Evolutionary conservation across 2,797 vertebrate species (phyloP).

Genomic region (Anguilla anguilla): DNA sequence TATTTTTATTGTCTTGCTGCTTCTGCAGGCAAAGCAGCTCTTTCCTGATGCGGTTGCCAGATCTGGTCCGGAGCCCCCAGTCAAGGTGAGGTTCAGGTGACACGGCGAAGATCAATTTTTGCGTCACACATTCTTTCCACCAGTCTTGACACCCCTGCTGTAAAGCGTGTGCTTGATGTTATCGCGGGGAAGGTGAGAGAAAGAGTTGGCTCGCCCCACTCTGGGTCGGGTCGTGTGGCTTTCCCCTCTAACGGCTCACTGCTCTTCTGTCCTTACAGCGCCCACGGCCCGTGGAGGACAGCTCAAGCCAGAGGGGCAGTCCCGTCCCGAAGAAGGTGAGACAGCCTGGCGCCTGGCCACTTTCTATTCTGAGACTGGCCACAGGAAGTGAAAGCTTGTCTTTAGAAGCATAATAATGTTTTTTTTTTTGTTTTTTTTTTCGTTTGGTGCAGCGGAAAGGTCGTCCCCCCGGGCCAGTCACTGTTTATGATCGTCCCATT

Average conservation of each 20-base stretch:
- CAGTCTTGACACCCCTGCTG: neutral
- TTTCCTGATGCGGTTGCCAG: constrained; percentile 80
- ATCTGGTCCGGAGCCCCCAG: constrained; percentile 70
- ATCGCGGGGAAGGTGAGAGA: neutral
- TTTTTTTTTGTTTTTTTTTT: neutral
- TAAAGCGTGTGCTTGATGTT: neutral
- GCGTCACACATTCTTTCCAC: neutral
- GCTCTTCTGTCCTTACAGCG: constrained; percentile 67
- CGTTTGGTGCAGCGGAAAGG: constrained; percentile 83
- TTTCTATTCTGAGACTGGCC: neutral
- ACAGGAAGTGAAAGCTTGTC: neutral
- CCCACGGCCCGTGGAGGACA: constrained; percentile 80
- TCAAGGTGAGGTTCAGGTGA: constrained; percentile 75
- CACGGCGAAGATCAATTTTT: neutral
- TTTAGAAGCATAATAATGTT: neutral
- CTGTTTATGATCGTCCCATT: constrained; percentile 73
- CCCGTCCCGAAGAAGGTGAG: constrained; percentile 88
- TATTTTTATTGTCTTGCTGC: constrained; percentile 25
- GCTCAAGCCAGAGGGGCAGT: constrained; percentile 81
- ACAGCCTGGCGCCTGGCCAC: neutral
- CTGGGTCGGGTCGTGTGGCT: too few relatives aligned
- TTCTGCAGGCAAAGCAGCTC: constrained; percentile 85
- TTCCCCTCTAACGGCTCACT: neutral
- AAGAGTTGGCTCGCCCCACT: neutral
- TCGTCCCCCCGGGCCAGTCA: constrained; percentile 76